Percentiles rank a stretch among this genome's conserved stretches.
phyloP scores from a whole-genome alignment of 2,888 invertebrate species.

The Macrophya annulata region DNA sequence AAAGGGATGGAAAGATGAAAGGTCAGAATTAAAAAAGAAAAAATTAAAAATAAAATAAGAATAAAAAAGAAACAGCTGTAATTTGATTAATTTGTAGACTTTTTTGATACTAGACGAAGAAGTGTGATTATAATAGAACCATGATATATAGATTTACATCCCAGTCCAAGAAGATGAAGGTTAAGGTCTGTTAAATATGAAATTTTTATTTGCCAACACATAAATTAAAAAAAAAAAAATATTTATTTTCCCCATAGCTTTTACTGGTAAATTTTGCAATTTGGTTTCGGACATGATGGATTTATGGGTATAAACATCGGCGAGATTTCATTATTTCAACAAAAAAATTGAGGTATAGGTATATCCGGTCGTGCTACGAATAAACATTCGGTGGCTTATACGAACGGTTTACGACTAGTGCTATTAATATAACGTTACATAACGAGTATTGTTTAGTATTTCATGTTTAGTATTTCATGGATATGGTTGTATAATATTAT shows the following conservation, averaged over 20 bases:
- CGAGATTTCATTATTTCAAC: constrained; percentile 20
- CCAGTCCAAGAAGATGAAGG: background rate
- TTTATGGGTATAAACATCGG: constrained; percentile 28
- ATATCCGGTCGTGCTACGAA: background rate
- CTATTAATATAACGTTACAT: constrained; percentile 32
- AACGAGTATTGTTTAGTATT: constrained; percentile 27
- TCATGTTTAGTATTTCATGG: background rate
- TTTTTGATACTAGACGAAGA: background rate
- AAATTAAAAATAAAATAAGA: too few relatives aligned
- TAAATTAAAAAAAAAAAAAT: background rate
- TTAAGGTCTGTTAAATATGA: background rate
- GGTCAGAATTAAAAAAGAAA: background rate
- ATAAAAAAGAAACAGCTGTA: too few relatives aligned
- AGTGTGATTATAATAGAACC: background rate
- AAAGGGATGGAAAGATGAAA: constrained; percentile 9
- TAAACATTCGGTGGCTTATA: constrained; percentile 42
- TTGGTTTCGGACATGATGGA: background rate
- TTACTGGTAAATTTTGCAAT: background rate
- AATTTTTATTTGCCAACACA: constrained; percentile 3
- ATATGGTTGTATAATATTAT: constrained; percentile 18
- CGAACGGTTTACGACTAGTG: constrained; percentile 26
- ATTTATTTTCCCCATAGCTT: constrained; percentile 16
- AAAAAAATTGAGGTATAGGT: constrained; percentile 7
- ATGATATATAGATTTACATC: background rate
- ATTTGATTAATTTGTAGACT: background rate